A percentile compares a stretch with the other conserved stretches of the same genome.
Evolutionary conservation across 2,113 vertebrate genomes (phyloP).

Genomic region (Callocephalon fimbriatum): DNA sequence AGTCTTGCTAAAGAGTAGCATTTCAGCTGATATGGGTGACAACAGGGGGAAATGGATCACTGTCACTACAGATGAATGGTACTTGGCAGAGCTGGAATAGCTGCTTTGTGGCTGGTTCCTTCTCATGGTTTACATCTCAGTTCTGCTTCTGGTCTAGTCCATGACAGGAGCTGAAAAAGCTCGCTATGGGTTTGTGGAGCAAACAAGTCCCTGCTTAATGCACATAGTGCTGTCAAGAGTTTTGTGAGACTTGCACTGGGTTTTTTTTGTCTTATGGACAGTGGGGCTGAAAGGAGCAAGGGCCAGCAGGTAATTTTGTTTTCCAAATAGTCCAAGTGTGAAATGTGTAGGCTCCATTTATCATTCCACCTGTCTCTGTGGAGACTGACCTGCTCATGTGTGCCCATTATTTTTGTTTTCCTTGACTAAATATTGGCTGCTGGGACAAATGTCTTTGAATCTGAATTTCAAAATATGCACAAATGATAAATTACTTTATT

Average conservation of each 20-base stretch:
- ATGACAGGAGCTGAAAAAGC: background rate
- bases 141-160: background rate
- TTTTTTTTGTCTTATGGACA: background rate
- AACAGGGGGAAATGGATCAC: background rate
- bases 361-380: conserved; percentile 9
- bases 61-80: background rate
- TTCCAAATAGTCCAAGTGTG: background rate
- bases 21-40: background rate
- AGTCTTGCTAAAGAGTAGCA: background rate
- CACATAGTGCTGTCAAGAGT: background rate
- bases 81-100: background rate
- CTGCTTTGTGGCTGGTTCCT: background rate
- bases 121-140: background rate
- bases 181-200: background rate
- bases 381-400: background rate
- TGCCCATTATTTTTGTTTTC: background rate
- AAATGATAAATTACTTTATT: conserved; percentile 56
- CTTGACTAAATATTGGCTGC: conserved; percentile 15
- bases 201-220: background rate
- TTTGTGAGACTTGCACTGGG: background rate
- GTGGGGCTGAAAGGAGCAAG: background rate
- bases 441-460: conserved; percentile 27
- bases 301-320: background rate
- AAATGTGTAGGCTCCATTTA: conserved; percentile 2
- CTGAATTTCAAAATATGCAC: background rate